Percentiles rank a stretch among this genome's conserved stretches.
Conservation (phyloP, 2,113 vertebrate species). For the Octodon degus region DNA sequence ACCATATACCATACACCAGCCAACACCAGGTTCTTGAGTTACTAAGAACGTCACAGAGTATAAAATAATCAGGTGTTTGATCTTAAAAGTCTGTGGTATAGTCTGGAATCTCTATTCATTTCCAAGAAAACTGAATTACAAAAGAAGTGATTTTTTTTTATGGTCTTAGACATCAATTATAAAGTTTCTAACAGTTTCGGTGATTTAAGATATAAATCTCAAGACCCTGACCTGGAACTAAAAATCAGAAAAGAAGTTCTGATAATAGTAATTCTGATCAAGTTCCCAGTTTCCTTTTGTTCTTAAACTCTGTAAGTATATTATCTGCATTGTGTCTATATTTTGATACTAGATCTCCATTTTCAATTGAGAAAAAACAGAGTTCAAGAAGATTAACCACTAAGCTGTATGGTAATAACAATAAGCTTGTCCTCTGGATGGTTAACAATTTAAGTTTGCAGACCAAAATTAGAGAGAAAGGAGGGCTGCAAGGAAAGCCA, state of each 20-base stretch:
- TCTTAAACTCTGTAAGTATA: background rate
- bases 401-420: no score
- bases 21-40: background rate
- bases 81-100: background rate
- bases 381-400: background rate
- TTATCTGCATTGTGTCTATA: background rate
- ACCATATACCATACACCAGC: background rate
- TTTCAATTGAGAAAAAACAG: background rate
- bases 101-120: background rate
- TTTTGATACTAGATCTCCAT: background rate
- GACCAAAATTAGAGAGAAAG: no score
- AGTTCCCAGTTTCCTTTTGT: background rate
- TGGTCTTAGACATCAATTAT: background rate
- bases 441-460: no score
- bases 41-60: background rate
- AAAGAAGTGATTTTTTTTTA: constrained; percentile 27
- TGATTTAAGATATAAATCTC: constrained; percentile 8
- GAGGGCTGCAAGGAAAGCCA: no score
- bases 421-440: no score
- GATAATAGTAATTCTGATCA: background rate
- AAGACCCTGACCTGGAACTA: background rate
- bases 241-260: constrained; percentile 34
- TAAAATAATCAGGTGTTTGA: background rate
- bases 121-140: background rate
- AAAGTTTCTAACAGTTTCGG: background rate